phyloP scores from a whole-genome alignment of 1,140 invertebrate species.

The Cylas formicarius region DNA sequence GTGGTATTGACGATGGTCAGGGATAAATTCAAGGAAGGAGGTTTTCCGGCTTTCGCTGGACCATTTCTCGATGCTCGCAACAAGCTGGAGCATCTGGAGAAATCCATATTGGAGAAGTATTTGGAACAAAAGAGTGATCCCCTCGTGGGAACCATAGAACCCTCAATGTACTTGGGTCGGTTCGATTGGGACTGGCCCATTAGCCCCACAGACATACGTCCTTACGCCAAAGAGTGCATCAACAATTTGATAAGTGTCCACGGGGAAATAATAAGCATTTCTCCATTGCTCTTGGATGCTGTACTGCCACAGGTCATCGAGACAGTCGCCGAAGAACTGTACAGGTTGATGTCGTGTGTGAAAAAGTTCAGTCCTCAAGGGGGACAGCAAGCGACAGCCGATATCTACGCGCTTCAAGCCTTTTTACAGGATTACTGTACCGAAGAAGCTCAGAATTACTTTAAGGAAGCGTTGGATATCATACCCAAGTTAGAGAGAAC shows the following conservation, averaged over 20 bases:
- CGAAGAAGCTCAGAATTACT: slow-evolving; percentile 50
- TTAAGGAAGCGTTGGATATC: slow-evolving; percentile 54
- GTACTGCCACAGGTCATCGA: slow-evolving; percentile 82
- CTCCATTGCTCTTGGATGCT: slow-evolving; percentile 63
- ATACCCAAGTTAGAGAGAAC: slow-evolving; percentile 47
- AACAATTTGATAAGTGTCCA: slow-evolving; percentile 88
- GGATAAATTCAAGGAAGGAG: slow-evolving; percentile 53
- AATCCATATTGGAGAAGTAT: slow-evolving; percentile 71
- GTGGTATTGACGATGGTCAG: slow-evolving; percentile 64
- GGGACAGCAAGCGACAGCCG: slow-evolving; percentile 59
- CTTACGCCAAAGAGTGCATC: slow-evolving; percentile 88
- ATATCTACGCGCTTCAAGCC: slow-evolving; percentile 53
- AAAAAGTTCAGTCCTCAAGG: slow-evolving; percentile 60
- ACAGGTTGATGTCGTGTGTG: slow-evolving; percentile 75
- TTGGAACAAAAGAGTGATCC: slow-evolving; percentile 90
- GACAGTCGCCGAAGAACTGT: slow-evolving; percentile 84
- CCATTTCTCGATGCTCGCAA: slow-evolving; percentile 51
- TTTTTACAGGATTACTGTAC: slow-evolving; percentile 48
- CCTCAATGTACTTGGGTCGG: slow-evolving; percentile 85
- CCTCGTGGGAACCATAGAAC: slow-evolving; percentile 87
- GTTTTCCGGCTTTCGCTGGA: slow-evolving; percentile 63
- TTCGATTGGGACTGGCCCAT: slow-evolving; percentile 79
- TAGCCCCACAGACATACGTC: slow-evolving; percentile 67
- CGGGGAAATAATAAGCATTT: slow-evolving; percentile 82
- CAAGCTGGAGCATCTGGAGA: slow-evolving; percentile 58